These are phyloP conservation scores for Megaceryle alcyon DNA, from an alignment of 2,797 vertebrate species.

Conservation along the genomic window DNA sequence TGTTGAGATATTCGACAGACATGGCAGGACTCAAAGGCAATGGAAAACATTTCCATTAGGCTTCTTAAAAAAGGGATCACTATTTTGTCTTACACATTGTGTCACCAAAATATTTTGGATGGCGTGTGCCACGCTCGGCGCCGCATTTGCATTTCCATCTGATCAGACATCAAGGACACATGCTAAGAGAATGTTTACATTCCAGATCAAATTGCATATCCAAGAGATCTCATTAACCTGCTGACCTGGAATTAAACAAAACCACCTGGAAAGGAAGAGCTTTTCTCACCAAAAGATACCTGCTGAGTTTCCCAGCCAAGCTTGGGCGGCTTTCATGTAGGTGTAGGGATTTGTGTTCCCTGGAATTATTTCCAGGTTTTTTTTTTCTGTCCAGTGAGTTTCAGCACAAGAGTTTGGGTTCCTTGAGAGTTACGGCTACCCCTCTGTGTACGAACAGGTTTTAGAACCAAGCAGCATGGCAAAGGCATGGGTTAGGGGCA, in stretches of 20 bases:
- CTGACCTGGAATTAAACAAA: slow-evolving; percentile 57
- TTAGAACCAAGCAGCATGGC: accelerated
- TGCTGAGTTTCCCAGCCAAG: not conserved
- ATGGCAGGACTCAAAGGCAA: slow-evolving; percentile 13
- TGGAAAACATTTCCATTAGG: slow-evolving; percentile 3
- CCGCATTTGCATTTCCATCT: slow-evolving; percentile 60
- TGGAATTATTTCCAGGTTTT: not conserved
- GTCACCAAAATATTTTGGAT: slow-evolving; percentile 64
- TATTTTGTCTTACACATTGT: slow-evolving; percentile 41
- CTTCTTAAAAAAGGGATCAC: not conserved
- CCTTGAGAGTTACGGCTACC: not conserved
- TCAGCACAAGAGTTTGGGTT: not conserved
- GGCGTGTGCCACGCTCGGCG: not conserved
- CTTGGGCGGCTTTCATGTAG: not conserved
- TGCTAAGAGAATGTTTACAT: slow-evolving; percentile 50
- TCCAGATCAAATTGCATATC: slow-evolving; percentile 47
- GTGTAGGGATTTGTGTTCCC: not conserved
- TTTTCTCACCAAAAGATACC: not conserved
- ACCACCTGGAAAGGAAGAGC: slow-evolving; percentile 29
- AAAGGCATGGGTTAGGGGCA: not conserved
- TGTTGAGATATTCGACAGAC: not conserved
- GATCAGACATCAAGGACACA: slow-evolving; percentile 36
- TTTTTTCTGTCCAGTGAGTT: not conserved
- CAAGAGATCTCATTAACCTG: slow-evolving; percentile 66
- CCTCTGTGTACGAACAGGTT: accelerated